Conservation (phyloP, 2,113 vertebrate species). For the Otis tarda region DNA sequence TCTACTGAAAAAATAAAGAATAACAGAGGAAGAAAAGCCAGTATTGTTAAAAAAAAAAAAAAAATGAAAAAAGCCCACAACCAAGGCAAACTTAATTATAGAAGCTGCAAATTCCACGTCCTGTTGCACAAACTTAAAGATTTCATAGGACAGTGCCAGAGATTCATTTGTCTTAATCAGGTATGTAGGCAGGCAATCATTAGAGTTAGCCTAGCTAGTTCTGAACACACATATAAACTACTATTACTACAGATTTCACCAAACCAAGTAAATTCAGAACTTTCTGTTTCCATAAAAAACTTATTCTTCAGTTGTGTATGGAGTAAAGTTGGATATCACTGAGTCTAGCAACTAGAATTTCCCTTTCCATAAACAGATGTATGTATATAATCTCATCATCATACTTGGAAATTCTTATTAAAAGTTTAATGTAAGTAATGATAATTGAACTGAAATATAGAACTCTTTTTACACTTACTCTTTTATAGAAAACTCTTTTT, state of each 20-base stretch:
- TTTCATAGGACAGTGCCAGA: neutral
- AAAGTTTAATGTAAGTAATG: neutral
- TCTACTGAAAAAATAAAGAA: neutral
- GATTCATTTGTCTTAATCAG: neutral
- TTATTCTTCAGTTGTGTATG: neutral
- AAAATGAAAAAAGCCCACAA: neutral
- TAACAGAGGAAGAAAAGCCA: neutral
- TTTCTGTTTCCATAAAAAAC: rapidly evolving
- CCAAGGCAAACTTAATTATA: neutral
- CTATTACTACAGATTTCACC: neutral
- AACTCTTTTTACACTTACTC: neutral
- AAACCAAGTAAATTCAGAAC: neutral
- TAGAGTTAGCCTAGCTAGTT: neutral
- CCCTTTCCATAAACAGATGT: neutral
- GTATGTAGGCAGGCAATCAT: neutral
- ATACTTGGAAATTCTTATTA: neutral
- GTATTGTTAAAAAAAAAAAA: too few species aligned
- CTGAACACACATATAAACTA: rapidly evolving
- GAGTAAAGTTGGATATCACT: neutral
- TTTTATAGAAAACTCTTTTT: neutral
- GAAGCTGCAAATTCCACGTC: neutral
- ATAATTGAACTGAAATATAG: neutral
- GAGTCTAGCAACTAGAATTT: neutral
- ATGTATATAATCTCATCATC: neutral
- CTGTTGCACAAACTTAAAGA: neutral